A percentile compares a stretch with the other conserved stretches of the same genome.
phyloP scores from a whole-genome alignment of 2,113 vertebrate genomes.

The Gallinago undulata region DNA sequence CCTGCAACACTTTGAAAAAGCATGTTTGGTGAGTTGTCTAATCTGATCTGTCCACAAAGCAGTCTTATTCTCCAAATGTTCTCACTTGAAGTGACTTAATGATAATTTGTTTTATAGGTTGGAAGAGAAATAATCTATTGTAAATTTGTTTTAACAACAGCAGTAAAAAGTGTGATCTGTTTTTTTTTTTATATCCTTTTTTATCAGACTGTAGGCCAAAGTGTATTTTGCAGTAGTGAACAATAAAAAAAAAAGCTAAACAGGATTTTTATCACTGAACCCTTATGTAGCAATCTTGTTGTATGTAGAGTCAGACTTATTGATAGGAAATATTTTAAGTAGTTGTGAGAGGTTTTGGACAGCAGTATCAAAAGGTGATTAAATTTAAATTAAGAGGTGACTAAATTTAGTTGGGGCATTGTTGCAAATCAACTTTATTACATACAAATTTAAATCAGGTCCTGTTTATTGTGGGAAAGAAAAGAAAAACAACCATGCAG shows the following conservation, averaged over 20 bases:
- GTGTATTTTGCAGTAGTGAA: neutral
- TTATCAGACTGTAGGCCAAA: neutral
- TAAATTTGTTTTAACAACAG: neutral
- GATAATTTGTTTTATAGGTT: neutral
- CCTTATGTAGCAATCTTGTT: neutral
- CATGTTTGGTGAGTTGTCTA: neutral
- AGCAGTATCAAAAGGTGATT: neutral
- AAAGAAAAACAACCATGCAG: neutral
- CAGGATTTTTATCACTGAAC: neutral
- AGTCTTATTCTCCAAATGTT: neutral
- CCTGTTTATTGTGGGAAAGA: neutral
- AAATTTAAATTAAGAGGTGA: no score
- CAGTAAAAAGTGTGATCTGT: neutral
- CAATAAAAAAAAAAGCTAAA: neutral
- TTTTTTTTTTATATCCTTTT: neutral
- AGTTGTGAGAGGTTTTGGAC: neutral
- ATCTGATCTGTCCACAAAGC: neutral
- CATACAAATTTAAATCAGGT: neutral
- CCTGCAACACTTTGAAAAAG: neutral
- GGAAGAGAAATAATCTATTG: neutral
- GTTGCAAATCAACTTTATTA: neutral
- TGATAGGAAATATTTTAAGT: neutral
- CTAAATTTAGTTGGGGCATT: neutral
- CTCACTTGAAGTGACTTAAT: neutral
- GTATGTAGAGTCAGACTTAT: neutral